phyloP scores from a whole-genome alignment of 2,888 invertebrate species.

The Cantharis lateralis region DNA sequence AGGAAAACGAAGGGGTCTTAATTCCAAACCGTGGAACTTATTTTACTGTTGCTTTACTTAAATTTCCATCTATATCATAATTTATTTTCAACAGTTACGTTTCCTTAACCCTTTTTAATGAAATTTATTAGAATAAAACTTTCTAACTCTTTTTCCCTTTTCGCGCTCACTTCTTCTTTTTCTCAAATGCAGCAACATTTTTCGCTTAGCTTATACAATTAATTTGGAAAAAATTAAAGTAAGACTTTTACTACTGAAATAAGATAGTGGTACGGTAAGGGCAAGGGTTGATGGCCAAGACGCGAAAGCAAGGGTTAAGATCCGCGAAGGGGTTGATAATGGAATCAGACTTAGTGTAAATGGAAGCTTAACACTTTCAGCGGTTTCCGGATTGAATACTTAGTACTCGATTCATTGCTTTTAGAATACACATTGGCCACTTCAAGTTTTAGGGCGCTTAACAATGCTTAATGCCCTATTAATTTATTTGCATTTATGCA shows the following conservation, averaged over 20 bases:
- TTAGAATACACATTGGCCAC: constrained; percentile 51
- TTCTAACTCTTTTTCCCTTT: not conserved
- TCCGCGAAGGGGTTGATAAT: constrained; percentile 55
- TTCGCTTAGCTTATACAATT: not conserved
- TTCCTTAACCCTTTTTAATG: not conserved
- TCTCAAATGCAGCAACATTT: not conserved
- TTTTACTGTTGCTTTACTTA: constrained; percentile 17
- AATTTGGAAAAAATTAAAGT: not conserved
- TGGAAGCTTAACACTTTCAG: constrained; percentile 57
- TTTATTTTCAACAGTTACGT: constrained; percentile 17
- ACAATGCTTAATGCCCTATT: constrained; percentile 49
- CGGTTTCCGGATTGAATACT: constrained; percentile 56
- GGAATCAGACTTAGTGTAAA: constrained; percentile 58
- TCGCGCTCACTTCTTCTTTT: not conserved
- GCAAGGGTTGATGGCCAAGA: constrained; percentile 26
- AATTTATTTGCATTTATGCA: constrained; percentile 51
- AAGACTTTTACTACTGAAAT: constrained; percentile 16
- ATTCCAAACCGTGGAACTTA: constrained; percentile 14
- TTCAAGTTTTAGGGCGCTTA: constrained; percentile 40
- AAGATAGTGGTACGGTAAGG: constrained; percentile 18
- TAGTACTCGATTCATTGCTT: constrained; percentile 54
- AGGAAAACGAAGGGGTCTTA: constrained; percentile 20
- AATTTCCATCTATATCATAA: constrained; percentile 17
- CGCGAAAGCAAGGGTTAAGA: constrained; percentile 50
- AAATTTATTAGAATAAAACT: not conserved